A percentile compares a stretch with the other conserved stretches of the same genome.
Conservation (phyloP, 2,888 invertebrate species). For the Rhaphigaster nebulosa region DNA sequence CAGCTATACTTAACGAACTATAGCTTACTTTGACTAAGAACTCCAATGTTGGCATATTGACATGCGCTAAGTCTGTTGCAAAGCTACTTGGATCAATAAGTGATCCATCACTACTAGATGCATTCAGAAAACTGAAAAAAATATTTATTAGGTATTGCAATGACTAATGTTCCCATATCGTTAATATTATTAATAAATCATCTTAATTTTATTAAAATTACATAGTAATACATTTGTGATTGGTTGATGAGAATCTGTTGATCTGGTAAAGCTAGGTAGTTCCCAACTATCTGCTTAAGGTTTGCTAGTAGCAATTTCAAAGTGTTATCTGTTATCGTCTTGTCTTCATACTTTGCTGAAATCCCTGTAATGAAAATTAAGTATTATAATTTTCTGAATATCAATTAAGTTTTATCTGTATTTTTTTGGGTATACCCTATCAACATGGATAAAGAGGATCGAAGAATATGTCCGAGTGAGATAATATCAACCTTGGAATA, state of each 20-base stretch:
- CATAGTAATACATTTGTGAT: background rate
- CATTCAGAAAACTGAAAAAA: conserved; percentile 44
- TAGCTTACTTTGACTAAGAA: background rate
- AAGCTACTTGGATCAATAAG: conserved; percentile 21
- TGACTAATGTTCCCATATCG: background rate
- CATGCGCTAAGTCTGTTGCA: background rate
- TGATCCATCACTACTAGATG: background rate
- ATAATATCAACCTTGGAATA: no score
- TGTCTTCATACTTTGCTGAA: background rate
- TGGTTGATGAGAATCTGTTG: background rate
- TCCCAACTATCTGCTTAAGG: no score
- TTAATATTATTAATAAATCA: background rate
- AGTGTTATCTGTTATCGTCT: conserved; percentile 12
- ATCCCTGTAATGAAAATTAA: conserved; percentile 16
- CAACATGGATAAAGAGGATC: no score
- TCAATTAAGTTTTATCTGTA: background rate
- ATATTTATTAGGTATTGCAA: background rate
- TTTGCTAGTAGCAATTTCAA: background rate
- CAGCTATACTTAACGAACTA: background rate
- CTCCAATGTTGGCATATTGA: conserved; percentile 17
- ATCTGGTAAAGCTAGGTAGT: background rate
- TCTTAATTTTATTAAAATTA: background rate
- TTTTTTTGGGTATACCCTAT: no score
- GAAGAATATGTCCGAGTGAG: no score
- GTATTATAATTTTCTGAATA: background rate